Evolutionary conservation across 2,113 vertebrate genomes (phyloP).

Genomic region (Erythrocebus patas): DNA sequence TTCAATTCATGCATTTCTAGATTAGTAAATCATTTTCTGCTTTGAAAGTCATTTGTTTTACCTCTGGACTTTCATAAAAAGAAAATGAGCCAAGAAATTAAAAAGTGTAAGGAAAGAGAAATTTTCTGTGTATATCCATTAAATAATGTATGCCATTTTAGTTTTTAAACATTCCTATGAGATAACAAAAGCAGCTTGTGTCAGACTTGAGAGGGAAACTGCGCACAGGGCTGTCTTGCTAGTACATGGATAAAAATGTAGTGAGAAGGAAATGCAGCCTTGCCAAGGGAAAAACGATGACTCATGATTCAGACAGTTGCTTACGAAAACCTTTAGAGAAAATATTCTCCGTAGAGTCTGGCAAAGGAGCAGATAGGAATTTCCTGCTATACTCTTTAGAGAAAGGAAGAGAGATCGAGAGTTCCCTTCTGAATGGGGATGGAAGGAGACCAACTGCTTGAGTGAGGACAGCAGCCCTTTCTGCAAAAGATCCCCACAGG

Average conservation of each 20-base stretch:
- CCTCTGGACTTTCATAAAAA: not conserved
- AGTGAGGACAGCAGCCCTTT: not conserved
- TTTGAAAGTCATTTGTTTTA: conserved; percentile 36
- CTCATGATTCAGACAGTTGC: not conserved
- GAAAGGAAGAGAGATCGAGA: not conserved
- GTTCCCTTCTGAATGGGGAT: not conserved
- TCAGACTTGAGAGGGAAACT: conserved; percentile 61
- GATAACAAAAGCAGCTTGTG: conserved; percentile 42
- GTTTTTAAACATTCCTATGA: not conserved
- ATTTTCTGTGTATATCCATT: not conserved
- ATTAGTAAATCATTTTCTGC: not conserved
- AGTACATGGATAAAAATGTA: not conserved
- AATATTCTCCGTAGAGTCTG: not conserved
- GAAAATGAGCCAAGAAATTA: not conserved
- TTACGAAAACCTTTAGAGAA: not conserved
- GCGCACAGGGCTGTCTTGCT: not conserved
- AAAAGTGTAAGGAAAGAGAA: conserved; percentile 30
- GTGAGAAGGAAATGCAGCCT: conserved; percentile 44
- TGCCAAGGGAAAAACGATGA: conserved; percentile 19
- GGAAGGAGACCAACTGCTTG: not conserved
- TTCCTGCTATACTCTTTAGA: not conserved
- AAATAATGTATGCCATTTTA: not conserved
- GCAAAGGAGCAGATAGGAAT: not conserved
- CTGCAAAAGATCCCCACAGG: no score
- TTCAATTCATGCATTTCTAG: not conserved